A percentile compares a stretch with the other conserved stretches of the same genome.
These are phyloP conservation scores for Stratiolaelaps scimitus DNA, from an alignment of 1,140 invertebrate genomes.

Conservation along the genomic window DNA sequence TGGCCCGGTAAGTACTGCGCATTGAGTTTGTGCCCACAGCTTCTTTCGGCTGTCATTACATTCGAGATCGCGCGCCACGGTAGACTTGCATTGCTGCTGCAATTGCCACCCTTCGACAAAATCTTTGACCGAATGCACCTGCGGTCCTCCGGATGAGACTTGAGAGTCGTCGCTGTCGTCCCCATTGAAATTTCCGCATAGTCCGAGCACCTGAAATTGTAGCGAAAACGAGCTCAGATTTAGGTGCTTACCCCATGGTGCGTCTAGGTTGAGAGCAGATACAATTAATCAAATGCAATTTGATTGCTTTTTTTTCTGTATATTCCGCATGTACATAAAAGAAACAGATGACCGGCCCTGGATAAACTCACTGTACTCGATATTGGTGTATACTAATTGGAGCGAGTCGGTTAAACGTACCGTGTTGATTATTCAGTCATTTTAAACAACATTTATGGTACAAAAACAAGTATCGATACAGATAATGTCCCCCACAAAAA, in stretches of 20 bases:
- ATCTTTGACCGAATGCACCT: conserved; percentile 55
- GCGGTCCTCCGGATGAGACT: conserved; percentile 57
- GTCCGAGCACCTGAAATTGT: conserved; percentile 54
- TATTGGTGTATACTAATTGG: too few relatives aligned
- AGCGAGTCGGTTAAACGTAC: too few relatives aligned
- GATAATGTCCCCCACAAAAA: too few relatives aligned
- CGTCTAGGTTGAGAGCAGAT: background rate
- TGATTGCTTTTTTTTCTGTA: background rate
- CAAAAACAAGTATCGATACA: too few relatives aligned
- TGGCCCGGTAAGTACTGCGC: conserved; percentile 56
- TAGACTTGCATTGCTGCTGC: conserved; percentile 54
- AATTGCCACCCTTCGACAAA: conserved; percentile 80
- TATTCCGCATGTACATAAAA: background rate
- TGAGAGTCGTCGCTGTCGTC: conserved; percentile 68
- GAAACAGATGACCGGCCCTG: conserved; percentile 29
- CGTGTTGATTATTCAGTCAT: too few relatives aligned
- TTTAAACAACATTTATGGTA: too few relatives aligned
- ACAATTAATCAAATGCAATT: background rate
- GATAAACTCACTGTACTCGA: too few relatives aligned
- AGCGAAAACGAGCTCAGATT: background rate
- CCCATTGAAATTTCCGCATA: conserved; percentile 81
- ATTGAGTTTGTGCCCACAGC: conserved; percentile 61
- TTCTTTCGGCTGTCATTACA: conserved; percentile 59
- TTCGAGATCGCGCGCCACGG: conserved; percentile 46
- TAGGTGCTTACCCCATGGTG: background rate